Evolutionary conservation across 2,888 invertebrate genomes (phyloP).

Genomic region (Calliopum simillimum): DNA sequence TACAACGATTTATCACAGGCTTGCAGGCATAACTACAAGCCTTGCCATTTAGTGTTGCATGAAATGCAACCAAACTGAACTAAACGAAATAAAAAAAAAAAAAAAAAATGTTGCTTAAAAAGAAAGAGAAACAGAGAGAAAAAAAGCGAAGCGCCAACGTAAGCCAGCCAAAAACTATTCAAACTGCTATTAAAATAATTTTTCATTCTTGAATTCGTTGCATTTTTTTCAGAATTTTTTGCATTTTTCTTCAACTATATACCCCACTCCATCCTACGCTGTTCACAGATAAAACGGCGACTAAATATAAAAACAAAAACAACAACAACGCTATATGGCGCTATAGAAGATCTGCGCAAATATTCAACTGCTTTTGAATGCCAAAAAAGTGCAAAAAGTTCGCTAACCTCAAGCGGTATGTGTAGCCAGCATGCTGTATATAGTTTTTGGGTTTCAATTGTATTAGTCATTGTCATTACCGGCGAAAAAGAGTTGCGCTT

Average conservation of each 20-base stretch:
- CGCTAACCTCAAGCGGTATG: constrained; percentile 1
- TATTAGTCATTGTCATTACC: too few species aligned
- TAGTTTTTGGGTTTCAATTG: too few species aligned
- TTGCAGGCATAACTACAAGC: constrained; percentile 8
- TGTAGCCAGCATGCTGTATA: neutral
- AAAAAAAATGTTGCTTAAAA: too few species aligned
- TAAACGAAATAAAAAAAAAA: neutral
- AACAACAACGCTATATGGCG: neutral
- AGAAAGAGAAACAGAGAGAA: neutral
- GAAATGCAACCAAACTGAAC: neutral
- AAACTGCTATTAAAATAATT: constrained; percentile 36
- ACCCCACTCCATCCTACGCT: too few species aligned
- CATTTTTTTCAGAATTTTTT: neutral
- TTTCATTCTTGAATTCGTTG: constrained; percentile 31
- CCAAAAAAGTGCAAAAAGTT: constrained; percentile 8
- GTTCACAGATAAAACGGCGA: neutral
- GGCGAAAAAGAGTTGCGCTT: too few species aligned
- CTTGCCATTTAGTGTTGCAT: constrained; percentile 5
- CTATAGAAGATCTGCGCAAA: constrained; percentile 7
- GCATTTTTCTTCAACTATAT: too few species aligned
- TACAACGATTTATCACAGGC: constrained; percentile 28
- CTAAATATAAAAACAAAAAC: neutral
- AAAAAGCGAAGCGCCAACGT: neutral
- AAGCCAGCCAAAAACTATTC: constrained; percentile 30
- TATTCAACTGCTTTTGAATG: neutral